These are phyloP conservation scores for Drosophila recens DNA, from an alignment of 2,888 invertebrate species.

Conservation along the genomic window DNA sequence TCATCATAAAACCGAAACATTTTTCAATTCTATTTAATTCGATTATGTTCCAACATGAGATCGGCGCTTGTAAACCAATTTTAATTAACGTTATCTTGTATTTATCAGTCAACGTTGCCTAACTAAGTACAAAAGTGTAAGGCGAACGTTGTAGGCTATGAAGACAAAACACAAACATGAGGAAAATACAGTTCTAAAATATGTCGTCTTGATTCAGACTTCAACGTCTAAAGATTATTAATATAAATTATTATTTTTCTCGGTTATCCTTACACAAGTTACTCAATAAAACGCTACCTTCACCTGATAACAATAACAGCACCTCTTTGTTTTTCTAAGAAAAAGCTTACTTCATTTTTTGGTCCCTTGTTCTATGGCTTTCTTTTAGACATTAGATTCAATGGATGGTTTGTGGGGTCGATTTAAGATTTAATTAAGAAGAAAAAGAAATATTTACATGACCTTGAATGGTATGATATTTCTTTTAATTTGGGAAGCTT, in stretches of 20 bases:
- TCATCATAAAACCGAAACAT: constrained; percentile 1
- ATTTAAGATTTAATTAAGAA: background rate
- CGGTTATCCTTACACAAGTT: background rate
- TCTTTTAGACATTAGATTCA: background rate
- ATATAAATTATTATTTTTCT: too few relatives aligned
- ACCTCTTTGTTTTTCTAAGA: constrained; percentile 3
- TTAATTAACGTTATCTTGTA: constrained; percentile 22
- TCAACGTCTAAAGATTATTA: too few relatives aligned
- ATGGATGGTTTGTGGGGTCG: background rate
- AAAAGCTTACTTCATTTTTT: background rate
- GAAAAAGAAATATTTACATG: too few relatives aligned
- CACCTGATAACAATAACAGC: constrained; percentile 6
- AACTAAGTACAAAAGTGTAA: background rate
- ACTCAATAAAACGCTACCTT: background rate
- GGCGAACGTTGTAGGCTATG: background rate
- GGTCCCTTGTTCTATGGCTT: background rate
- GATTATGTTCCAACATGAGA: constrained; percentile 5
- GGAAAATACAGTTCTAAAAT: too few relatives aligned
- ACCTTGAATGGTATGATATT: too few relatives aligned
- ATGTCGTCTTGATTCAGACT: too few relatives aligned
- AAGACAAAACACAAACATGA: too few relatives aligned
- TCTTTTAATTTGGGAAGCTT: too few relatives aligned
- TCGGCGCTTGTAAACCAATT: constrained; percentile 16
- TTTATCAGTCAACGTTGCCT: background rate
- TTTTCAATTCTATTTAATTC: constrained; percentile 19